A percentile compares a stretch with the other conserved stretches of the same genome.
Evolutionary conservation across 2,888 invertebrate species (phyloP).

Genomic region (Drosophila vallismaia): DNA sequence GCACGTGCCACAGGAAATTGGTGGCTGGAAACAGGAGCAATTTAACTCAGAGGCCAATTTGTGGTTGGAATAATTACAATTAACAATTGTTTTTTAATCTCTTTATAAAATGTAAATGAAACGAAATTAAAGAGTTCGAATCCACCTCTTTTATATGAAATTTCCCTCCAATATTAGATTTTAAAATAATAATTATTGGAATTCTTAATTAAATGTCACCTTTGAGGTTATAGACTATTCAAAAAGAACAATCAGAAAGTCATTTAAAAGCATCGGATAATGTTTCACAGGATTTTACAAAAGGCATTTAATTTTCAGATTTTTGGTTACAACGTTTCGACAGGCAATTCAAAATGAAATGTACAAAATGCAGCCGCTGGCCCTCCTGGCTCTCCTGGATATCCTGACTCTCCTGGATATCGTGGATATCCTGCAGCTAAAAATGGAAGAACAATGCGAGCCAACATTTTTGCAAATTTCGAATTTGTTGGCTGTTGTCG

Average conservation of each 20-base stretch:
- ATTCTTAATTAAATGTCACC: no score
- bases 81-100: conserved; percentile 21
- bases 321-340: conserved; percentile 12
- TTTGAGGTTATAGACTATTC: neutral
- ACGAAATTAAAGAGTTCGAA: conserved; percentile 5
- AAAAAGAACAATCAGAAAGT: neutral
- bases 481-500: conserved; percentile 34
- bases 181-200: no score
- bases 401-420: neutral
- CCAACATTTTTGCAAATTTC: conserved; percentile 19
- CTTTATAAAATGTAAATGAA: conserved; percentile 12
- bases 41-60: conserved; percentile 34
- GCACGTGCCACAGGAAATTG: conserved; percentile 10
- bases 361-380: conserved; percentile 20
- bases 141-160: no score
- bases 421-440: conserved; percentile 11
- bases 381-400: neutral
- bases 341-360: conserved; percentile 24
- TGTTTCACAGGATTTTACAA: conserved; percentile 2
- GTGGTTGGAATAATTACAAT: conserved; percentile 35
- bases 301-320: conserved; percentile 10
- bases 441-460: neutral
- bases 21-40: conserved; percentile 4
- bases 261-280: neutral
- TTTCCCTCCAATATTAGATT: no score